A percentile compares a stretch with the other conserved stretches of the same genome.
Evolutionary conservation across 2,113 vertebrate genomes (phyloP).

Genomic region (Erythrocebus patas): DNA sequence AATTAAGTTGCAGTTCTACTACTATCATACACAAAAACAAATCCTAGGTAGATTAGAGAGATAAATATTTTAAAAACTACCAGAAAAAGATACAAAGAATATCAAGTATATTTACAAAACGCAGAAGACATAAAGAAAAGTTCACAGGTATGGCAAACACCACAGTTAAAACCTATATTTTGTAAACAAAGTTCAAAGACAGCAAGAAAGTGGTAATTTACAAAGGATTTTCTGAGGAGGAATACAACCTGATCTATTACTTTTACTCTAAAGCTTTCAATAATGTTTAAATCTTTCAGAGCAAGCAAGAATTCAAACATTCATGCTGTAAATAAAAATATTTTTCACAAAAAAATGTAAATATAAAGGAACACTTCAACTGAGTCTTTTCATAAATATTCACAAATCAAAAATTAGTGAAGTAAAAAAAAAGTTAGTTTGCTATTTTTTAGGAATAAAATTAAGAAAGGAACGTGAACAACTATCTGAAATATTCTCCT

Average conservation of each 20-base stretch:
- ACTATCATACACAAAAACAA: not conserved
- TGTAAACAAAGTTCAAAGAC: not conserved
- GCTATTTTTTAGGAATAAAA: constrained; percentile 38
- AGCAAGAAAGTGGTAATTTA: not conserved
- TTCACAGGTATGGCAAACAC: not conserved
- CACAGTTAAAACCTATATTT: not conserved
- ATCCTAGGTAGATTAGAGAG: not conserved
- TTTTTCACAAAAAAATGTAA: not conserved
- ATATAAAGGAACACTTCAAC: not conserved
- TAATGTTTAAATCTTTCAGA: not conserved
- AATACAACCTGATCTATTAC: not conserved
- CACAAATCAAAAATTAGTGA: not conserved
- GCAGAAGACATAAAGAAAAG: not conserved
- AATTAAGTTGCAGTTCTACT: not conserved
- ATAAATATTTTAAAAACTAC: not conserved
- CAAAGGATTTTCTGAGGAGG: not conserved
- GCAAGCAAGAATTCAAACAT: not conserved
- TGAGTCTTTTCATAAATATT: constrained; percentile 23
- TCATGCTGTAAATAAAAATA: not conserved
- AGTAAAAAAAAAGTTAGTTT: not conserved
- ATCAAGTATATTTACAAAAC: not conserved
- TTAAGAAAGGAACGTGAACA: constrained; percentile 26
- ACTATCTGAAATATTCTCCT: constrained; percentile 56
- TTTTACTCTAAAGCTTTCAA: not conserved
- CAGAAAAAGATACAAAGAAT: not conserved